Base-by-base conservation (phyloP, 2,888 invertebrate genomes). In the Linhomoeus sp. region DNA sequence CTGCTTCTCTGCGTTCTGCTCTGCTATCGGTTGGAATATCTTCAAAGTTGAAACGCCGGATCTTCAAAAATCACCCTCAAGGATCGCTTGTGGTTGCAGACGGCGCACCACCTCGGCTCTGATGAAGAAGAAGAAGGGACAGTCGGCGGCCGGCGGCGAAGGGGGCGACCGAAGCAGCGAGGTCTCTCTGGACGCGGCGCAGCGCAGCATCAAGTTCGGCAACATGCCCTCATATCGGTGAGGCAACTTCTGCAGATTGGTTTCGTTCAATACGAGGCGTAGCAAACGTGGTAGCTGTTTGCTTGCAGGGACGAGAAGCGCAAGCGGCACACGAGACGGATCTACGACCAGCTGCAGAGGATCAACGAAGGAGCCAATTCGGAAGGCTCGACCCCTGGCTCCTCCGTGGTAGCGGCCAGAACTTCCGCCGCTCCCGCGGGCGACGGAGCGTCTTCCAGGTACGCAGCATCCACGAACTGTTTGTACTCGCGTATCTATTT, bases 181-280 rank as follows among this genome's bases (percentile, higher is more conserved):
- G 23, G 12, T 39, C 3, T 43, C 46, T 14, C 12, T 37, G 14
- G 45, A 45, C 39, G 43, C 46, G 14, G 47, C 41, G n/a, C 36
- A 53, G 36, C 41, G 56, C 19, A 55, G 63, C 45, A 68, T 69
- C 52, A 67, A 64, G 44, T 69, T 69, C 55, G 69, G 69, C 15
- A 61, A 57, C 45, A 62, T 67, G 60, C 69, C 69, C 1, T 63
- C 66, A 22, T 69, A 67, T 55, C 59, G 64, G 65, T 66, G n/a
- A n/a, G n/a, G n/a, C n/a, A n/a, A n/a, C n/a, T n/a, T n/a, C n/a
- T n/a, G n/a, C n/a, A n/a, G n/a, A n/a, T n/a, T 25, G 7, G 12
- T 43, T 26, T 41, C 19, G 23, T 42, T 23, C 26, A 35, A 24
- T 44, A 19, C 5, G 20, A 17, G 22, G 19, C 24, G 20, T 43